A percentile compares a stretch with the other conserved stretches of the same genome.
These are phyloP conservation scores for Agonopterix subpropinquella DNA, from an alignment of 2,888 invertebrate species.

Conservation along the genomic window DNA sequence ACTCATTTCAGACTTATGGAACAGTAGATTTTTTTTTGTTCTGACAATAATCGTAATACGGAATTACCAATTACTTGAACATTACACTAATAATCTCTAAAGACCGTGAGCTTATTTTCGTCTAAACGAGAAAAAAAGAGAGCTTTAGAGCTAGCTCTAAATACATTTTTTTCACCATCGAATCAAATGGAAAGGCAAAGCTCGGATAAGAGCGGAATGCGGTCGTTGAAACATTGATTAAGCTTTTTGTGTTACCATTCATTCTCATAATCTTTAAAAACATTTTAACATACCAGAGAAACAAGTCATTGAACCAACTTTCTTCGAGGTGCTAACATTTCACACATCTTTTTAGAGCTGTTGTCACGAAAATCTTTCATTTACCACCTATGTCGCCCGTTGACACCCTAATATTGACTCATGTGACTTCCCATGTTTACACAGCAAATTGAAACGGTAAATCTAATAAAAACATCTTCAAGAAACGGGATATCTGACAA, in stretches of 20 bases:
- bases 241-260: conserved; percentile 39
- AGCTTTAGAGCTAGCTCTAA: too few species aligned
- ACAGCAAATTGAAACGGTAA: conserved; percentile 40
- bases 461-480: conserved; percentile 20
- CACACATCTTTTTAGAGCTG: conserved; percentile 30
- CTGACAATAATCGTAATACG: too few species aligned
- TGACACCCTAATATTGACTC: conserved; percentile 32
- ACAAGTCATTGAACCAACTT: conserved; percentile 27
- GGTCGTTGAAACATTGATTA: conserved; percentile 54
- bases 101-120: conserved; percentile 13
- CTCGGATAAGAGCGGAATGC: conserved; percentile 51
- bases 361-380: conserved; percentile 31
- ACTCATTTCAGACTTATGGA: too few species aligned
- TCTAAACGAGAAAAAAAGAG: too few species aligned
- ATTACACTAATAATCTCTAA: too few species aligned
- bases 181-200: conserved; percentile 53
- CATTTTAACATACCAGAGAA: conserved; percentile 13
- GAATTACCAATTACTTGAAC: too few species aligned
- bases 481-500: conserved; percentile 34
- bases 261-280: conserved; percentile 12
- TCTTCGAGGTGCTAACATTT: conserved; percentile 19
- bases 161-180: conserved; percentile 44
- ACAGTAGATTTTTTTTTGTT: too few species aligned
- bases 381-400: conserved; percentile 40
- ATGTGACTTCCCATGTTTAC: conserved; percentile 33